Evolutionary conservation across 2,888 invertebrate genomes (phyloP).

Genomic region (Dioctria linearis): DNA sequence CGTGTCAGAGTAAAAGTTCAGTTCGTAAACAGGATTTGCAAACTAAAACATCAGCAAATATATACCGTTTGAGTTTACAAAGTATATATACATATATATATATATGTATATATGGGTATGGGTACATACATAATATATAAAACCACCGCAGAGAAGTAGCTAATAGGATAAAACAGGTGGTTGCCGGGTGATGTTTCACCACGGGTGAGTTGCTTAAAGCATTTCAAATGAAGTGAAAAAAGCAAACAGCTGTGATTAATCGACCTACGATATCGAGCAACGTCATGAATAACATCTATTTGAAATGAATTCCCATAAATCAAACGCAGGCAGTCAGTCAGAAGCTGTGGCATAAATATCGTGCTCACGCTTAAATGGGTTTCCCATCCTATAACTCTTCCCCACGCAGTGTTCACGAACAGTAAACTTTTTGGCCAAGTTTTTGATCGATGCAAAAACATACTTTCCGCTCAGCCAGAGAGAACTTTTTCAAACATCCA

Average conservation of each 20-base stretch:
- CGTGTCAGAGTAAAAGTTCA: background rate
- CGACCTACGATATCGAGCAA: constrained; percentile 38
- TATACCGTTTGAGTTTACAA: background rate
- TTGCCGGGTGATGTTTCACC: constrained; percentile 25
- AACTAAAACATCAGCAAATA: constrained; percentile 1
- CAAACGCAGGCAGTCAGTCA: constrained; percentile 50
- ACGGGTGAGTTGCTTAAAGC: constrained; percentile 24
- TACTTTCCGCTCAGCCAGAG: constrained; percentile 11
- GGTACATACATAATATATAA: background rate
- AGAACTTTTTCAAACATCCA: constrained; percentile 10
- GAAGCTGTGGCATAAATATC: constrained; percentile 47
- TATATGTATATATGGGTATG: too few relatives aligned
- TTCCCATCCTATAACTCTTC: background rate
- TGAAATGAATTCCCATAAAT: constrained; percentile 49
- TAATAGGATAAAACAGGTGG: constrained; percentile 52
- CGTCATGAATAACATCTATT: constrained; percentile 50
- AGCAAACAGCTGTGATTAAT: constrained; percentile 53
- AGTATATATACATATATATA: background rate
- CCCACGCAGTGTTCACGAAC: background rate
- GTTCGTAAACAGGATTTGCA: constrained; percentile 35
- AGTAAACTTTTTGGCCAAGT: constrained; percentile 20
- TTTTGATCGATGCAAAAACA: constrained; percentile 37
- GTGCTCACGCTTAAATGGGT: constrained; percentile 43
- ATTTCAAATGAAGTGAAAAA: constrained; percentile 48
- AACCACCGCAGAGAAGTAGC: constrained; percentile 19